A percentile compares a stretch with the other conserved stretches of the same genome.
These are phyloP conservation scores for Drosophila sulfurigaster DNA, from an alignment of 1,140 invertebrate species.

Conservation along the genomic window DNA sequence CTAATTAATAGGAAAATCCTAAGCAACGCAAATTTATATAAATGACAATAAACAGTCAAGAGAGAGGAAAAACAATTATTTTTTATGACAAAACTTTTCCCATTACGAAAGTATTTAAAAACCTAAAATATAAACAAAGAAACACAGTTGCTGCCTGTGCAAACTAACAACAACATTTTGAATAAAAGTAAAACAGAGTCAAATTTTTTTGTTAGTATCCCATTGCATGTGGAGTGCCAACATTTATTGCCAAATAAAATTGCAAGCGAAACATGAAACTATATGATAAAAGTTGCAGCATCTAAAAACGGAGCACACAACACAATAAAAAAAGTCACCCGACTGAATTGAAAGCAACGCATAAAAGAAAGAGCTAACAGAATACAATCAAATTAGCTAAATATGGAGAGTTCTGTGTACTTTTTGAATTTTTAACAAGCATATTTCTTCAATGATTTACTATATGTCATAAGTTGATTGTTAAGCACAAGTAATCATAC, in stretches of 20 bases:
- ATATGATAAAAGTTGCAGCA: constrained; percentile 71
- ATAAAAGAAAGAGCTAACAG: constrained; percentile 39
- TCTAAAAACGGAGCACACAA: constrained; percentile 27
- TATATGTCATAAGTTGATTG: too few relatives aligned
- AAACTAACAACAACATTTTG: constrained; percentile 66
- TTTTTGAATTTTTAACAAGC: neutral
- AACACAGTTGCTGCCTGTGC: neutral
- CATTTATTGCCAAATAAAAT: constrained; percentile 53
- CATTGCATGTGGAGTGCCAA: constrained; percentile 58
- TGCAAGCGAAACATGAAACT: constrained; percentile 50
- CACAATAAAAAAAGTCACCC: neutral
- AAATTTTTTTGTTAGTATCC: constrained; percentile 19
- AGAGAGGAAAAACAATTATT: constrained; percentile 17
- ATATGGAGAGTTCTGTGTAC: constrained; percentile 44
- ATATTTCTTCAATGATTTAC: constrained; percentile 7
- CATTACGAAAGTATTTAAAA: constrained; percentile 7
- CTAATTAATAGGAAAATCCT: too few relatives aligned
- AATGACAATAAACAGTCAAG: too few relatives aligned
- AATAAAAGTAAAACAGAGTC: constrained; percentile 58
- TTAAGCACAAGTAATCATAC: too few relatives aligned
- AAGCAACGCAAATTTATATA: too few relatives aligned
- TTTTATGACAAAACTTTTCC: too few relatives aligned
- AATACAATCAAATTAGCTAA: constrained; percentile 63
- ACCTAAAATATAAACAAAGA: neutral
- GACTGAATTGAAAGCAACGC: constrained; percentile 1